Evolutionary conservation across 2,888 invertebrate genomes (phyloP), one percentile per base, ranked within the genome.

Genomic region (Notodonta dromedarius): DNA sequence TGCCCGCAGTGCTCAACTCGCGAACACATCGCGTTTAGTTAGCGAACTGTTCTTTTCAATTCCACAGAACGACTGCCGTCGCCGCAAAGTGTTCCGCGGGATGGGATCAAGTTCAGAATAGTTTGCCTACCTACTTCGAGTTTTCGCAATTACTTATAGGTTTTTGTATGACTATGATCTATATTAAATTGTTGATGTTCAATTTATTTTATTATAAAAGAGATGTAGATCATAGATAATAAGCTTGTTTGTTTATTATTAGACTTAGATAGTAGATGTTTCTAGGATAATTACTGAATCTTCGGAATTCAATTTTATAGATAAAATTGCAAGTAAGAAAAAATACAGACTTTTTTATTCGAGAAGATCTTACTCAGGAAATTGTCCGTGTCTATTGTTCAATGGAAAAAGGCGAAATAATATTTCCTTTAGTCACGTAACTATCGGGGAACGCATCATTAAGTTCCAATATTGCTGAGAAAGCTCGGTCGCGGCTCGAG

Each of bases 1-100:
- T 39, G 39, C 35, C 60, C 48, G 63, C 67, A 58, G 63, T 57
- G 58, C 60, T 63, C 57, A 74, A 71, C 74, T 77, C 71, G 58
- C 67, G 59, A 77, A 79, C 79, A 81, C 74, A 65, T 66, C 67
- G 71, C 60, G 71, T 74, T 80, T 79, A 82, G 80, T 83, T 83
- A 78, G 70, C 65, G 67, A 84, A 83, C 83, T 82, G 78, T 83
- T 84, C 79, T 81, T 83, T 84, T 84, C 81, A 84, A 83, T 83
- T 79, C 72, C 62, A 69, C 70, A 75, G 63, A 66, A 67, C 60
- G 54, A 65, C 56, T 57, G 6, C 24, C 24, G 52, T 12, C 48
- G 58, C 58, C 8, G 32, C 53, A 13, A 9, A 65, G 53, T 62
- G 54, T 56, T 60, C 55, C 57, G 55, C 12, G 50, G 16, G 50